Conservation (phyloP, 2,888 invertebrate species). For the Lasius platythorax region DNA sequence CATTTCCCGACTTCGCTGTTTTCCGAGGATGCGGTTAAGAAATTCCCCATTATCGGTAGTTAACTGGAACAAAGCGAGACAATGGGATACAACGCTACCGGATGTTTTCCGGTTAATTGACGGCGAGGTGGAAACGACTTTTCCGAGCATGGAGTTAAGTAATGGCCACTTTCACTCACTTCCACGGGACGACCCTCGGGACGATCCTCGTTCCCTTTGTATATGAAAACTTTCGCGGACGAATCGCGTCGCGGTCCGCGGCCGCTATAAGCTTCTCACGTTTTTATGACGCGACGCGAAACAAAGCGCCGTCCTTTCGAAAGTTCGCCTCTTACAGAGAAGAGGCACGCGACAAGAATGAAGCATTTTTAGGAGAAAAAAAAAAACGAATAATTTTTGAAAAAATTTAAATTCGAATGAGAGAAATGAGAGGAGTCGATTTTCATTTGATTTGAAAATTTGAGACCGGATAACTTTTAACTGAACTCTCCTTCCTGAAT, state of each 20-base stretch:
- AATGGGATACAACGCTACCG: constrained; percentile 32
- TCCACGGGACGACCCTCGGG: constrained; percentile 53
- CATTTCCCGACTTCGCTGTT: background rate
- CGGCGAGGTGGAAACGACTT: constrained; percentile 56
- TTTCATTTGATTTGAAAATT: constrained; percentile 1
- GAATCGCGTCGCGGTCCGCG: constrained; percentile 13
- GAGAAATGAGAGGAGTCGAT: background rate
- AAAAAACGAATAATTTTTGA: background rate
- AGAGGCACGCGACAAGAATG: background rate
- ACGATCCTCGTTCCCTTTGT: constrained; percentile 28
- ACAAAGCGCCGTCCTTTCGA: constrained; percentile 17
- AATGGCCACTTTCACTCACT: constrained; percentile 73
- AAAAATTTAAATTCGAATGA: background rate
- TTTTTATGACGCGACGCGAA: constrained; percentile 53
- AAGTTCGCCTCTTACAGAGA: background rate
- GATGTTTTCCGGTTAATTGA: constrained; percentile 69
- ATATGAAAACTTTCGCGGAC: constrained; percentile 24
- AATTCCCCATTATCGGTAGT: constrained; percentile 20
- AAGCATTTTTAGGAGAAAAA: background rate
- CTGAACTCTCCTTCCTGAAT: background rate
- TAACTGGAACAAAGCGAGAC: constrained; percentile 10
- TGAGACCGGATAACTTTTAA: background rate
- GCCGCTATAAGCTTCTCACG: constrained; percentile 58
- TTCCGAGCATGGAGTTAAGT: constrained; percentile 67
- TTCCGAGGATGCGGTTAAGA: background rate